These are phyloP conservation scores for Anoura caudifer DNA, from an alignment of 2,113 vertebrate species.

Conservation along the genomic window DNA sequence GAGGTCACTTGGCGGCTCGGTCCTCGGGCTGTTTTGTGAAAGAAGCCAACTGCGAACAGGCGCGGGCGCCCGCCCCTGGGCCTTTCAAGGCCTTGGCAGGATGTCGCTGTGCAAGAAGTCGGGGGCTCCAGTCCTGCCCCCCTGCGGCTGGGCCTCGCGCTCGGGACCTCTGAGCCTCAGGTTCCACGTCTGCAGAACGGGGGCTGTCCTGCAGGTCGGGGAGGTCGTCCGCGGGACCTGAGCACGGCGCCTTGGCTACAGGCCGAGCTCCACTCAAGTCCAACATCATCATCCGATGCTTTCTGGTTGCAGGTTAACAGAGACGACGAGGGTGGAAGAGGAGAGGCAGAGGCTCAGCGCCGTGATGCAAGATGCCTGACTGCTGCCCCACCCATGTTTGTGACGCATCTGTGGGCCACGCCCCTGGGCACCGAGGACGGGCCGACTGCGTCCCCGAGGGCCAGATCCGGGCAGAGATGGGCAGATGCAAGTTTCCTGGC, in stretches of 20 bases:
- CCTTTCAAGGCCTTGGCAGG: no score
- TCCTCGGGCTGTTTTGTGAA: background rate
- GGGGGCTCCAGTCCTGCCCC: no score
- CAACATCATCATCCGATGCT: background rate
- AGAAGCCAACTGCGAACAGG: background rate
- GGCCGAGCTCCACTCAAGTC: no score
- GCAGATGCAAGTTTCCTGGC: background rate
- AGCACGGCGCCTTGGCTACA: no score
- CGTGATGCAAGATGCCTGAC: background rate
- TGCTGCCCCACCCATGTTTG: no score
- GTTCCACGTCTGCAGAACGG: background rate
- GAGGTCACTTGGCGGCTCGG: background rate
- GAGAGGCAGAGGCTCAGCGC: background rate
- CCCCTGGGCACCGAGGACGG: background rate
- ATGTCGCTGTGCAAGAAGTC: no score
- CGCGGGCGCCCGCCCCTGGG: no score
- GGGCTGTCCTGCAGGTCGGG: background rate
- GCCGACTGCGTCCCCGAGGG: no score
- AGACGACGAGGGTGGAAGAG: background rate
- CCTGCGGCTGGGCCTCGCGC: no score
- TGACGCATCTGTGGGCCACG: background rate
- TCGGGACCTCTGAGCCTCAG: no score
- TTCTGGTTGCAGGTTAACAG: background rate
- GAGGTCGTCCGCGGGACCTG: background rate
- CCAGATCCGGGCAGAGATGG: background rate